Base-by-base conservation (phyloP, 2,888 invertebrate genomes). In the Hirtodrosophila alboralis region DNA sequence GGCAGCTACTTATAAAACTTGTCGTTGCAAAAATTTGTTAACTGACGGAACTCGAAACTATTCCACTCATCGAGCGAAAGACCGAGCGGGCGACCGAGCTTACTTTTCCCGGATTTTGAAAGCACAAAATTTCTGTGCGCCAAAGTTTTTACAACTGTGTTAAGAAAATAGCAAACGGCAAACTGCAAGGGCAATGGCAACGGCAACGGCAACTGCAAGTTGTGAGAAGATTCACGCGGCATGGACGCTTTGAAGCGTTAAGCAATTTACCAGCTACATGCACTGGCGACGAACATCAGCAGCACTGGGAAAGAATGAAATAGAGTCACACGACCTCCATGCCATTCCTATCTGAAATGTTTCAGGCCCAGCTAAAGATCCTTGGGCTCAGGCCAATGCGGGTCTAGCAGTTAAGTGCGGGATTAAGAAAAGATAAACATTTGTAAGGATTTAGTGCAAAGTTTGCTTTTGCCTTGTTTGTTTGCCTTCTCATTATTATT, bases 341-440 rank as follows among this genome's bases (percentile, higher is more conserved):
- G 5, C n/a, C n/a, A n/a, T n/a, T 18, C 18, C 18, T 18, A 18
- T 23, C 23, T 7, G 23, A 30, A 27, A 38, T 34, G 16, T 48
- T 73, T 59, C 38, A 51, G 65, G 68, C 60, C 51, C 58, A 66
- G 48, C 6, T 7, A 34, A 26, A 13, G 36, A 14, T n/a, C n/a
- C 37, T 37, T 14, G 41, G 69, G 62, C 61, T 31, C 52, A 61
- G 78, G 64, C 81, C 86, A 73, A 74, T 74, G 72, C 71, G 74
- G 77, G 77, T 70, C 84, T 73, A 66, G 72, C 78, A 87, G 83
- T 85, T 85, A 87, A 88, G 88, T 87, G 87, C 75, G 72, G 86
- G 88, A 88, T 88, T 89, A 88, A 84, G 88, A 86, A 88, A 88
- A 88, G 89, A 88, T 89, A 89, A 88, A 89, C 89, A 88, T 88